These are phyloP conservation scores for Athalia cordata DNA, from an alignment of 2,888 invertebrate species.

Conservation along the genomic window DNA sequence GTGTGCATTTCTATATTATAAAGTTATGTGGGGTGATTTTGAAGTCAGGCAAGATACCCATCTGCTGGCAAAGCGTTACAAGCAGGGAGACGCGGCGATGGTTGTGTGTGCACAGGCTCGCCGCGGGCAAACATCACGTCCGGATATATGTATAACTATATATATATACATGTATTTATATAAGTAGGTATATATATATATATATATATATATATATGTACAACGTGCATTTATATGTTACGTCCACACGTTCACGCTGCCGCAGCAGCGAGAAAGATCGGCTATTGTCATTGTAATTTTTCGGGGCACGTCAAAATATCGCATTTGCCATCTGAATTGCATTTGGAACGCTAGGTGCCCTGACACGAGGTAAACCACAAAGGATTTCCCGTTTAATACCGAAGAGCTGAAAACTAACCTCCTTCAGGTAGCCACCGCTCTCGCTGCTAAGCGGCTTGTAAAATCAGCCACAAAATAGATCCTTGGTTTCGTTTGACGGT, in stretches of 20 bases:
- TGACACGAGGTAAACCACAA: constrained; percentile 65
- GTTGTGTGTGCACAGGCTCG: constrained; percentile 56
- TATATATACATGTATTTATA: constrained; percentile 38
- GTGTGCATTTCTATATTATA: constrained; percentile 24
- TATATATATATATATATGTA: background rate
- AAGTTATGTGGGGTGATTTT: constrained; percentile 46
- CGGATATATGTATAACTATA: no score
- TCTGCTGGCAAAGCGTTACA: constrained; percentile 52
- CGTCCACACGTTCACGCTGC: constrained; percentile 28
- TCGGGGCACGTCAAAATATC: constrained; percentile 71
- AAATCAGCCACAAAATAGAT: constrained; percentile 42
- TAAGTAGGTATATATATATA: constrained; percentile 7
- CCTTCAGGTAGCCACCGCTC: constrained; percentile 36
- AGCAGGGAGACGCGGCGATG: no score
- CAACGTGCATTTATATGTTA: background rate
- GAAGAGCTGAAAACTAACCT: constrained; percentile 31
- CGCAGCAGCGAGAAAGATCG: background rate
- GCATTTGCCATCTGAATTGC: constrained; percentile 61
- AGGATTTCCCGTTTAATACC: constrained; percentile 58
- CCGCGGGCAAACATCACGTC: no score
- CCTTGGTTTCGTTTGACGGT: constrained; percentile 36
- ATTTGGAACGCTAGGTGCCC: constrained; percentile 71
- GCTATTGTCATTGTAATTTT: constrained; percentile 72
- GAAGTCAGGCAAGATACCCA: constrained; percentile 51
- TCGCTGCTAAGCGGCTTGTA: constrained; percentile 38